Conservation (phyloP, 2,797 vertebrate genomes). For the Hephaestus fuliginosus region DNA sequence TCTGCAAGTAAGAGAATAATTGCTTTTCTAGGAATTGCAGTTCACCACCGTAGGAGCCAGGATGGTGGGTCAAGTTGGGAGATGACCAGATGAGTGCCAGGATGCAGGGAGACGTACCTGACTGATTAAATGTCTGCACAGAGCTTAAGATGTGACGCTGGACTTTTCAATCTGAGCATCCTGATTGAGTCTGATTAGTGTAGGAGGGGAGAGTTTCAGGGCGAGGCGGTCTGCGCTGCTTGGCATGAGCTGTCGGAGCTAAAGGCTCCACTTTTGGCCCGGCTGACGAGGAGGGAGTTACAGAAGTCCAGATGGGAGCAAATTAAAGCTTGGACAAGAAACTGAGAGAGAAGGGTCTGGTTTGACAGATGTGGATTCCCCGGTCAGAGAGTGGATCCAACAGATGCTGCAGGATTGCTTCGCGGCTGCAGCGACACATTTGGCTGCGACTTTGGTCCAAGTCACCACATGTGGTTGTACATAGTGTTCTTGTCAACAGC, state of each 20-base stretch:
- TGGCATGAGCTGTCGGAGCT: slow-evolving; percentile 42
- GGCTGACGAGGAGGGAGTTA: slow-evolving; percentile 37
- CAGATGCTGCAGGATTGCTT: slow-evolving; percentile 37
- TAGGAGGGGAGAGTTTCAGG: slow-evolving; percentile 39
- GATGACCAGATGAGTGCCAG: slow-evolving; percentile 9
- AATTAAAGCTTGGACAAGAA: slow-evolving; percentile 59
- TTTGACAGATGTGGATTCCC: slow-evolving; percentile 53
- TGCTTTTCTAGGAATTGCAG: slow-evolving; percentile 8
- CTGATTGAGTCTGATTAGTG: slow-evolving; percentile 57
- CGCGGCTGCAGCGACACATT: neutral
- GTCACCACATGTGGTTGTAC: neutral
- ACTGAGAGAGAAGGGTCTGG: slow-evolving; percentile 39
- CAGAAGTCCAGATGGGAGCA: slow-evolving; percentile 58
- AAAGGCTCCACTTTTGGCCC: slow-evolving; percentile 51
- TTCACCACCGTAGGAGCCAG: neutral
- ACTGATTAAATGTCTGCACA: slow-evolving; percentile 31
- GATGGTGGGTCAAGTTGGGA: slow-evolving; percentile 21
- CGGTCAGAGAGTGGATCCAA: slow-evolving; percentile 21
- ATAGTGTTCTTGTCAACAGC: neutral
- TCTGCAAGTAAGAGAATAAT: slow-evolving; percentile 10
- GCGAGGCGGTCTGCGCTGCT: slow-evolving; percentile 24
- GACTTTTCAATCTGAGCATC: slow-evolving; percentile 30
- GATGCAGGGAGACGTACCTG: slow-evolving; percentile 33
- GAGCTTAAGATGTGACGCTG: slow-evolving; percentile 24
- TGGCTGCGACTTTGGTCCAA: neutral